Conservation (phyloP, 2,797 vertebrate species). For the Rhadinocentrus ornatus region DNA sequence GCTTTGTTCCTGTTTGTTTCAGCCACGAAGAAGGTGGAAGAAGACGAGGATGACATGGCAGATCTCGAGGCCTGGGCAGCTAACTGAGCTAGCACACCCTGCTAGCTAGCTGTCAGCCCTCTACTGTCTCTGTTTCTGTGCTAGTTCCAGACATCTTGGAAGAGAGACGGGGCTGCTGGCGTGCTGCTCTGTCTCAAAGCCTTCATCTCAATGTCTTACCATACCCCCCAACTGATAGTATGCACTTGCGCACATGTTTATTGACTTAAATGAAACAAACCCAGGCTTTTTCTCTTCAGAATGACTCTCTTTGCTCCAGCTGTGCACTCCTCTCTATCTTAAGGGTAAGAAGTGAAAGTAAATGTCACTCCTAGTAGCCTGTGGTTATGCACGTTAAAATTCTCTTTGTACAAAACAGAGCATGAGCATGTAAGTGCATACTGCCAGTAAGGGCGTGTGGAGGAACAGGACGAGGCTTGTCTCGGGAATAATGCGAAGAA, state of each 20-base stretch:
- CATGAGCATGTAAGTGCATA: slow-evolving; percentile 37
- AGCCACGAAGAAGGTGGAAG: slow-evolving; percentile 95
- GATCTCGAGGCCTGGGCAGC: slow-evolving; percentile 92
- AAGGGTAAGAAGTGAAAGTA: slow-evolving; percentile 14
- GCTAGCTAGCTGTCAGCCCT: slow-evolving; percentile 39
- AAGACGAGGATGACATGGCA: slow-evolving; percentile 95
- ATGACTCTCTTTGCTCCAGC: slow-evolving; percentile 36
- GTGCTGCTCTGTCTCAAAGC: slow-evolving; percentile 38
- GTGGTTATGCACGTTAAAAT: slow-evolving; percentile 9
- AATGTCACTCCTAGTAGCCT: slow-evolving; percentile 14
- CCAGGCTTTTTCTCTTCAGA: slow-evolving; percentile 17
- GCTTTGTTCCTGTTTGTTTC: slow-evolving; percentile 8
- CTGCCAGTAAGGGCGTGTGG: slow-evolving; percentile 34
- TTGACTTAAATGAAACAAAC: slow-evolving; percentile 25
- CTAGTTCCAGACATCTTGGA: slow-evolving; percentile 31
- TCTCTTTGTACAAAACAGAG: background rate
- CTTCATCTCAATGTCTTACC: slow-evolving; percentile 33
- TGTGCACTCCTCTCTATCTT: slow-evolving; percentile 20
- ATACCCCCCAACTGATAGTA: slow-evolving; percentile 46
- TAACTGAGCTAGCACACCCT: slow-evolving; percentile 57
- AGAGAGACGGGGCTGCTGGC: slow-evolving; percentile 42
- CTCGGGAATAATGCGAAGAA: slow-evolving; percentile 48
- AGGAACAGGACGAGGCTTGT: slow-evolving; percentile 32
- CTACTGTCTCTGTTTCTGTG: slow-evolving; percentile 35
- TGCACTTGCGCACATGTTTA: slow-evolving; percentile 46